Conservation (phyloP, 2,888 invertebrate genomes). For the Coecobrya sp. region DNA sequence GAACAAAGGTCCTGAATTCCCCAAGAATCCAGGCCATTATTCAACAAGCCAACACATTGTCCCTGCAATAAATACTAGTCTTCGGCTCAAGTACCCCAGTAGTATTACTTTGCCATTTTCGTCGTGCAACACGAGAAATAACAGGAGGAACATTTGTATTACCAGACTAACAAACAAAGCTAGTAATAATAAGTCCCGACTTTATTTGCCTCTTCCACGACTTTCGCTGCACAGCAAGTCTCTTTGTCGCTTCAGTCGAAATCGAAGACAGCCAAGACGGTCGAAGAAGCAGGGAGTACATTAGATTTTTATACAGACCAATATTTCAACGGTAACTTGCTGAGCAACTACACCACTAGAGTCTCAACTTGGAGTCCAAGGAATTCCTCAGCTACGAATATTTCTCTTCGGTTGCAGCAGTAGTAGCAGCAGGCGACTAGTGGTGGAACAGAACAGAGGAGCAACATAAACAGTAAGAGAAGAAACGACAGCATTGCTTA, state of each 20-base stretch:
- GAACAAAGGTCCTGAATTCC: conserved; percentile 77
- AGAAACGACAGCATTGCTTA: conserved; percentile 65
- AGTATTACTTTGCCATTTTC: conserved; percentile 44
- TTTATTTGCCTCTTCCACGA: not conserved
- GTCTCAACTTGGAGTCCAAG: conserved; percentile 41
- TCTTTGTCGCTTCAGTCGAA: not conserved
- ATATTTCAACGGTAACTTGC: conserved; percentile 65
- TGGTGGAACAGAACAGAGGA: not conserved
- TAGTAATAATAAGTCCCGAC: not conserved
- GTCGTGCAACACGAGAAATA: not conserved
- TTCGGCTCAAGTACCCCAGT: conserved; percentile 57
- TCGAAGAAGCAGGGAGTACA: conserved; percentile 23
- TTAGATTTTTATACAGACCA: conserved; percentile 66
- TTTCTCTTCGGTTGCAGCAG: conserved; percentile 7
- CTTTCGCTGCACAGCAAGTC: not conserved
- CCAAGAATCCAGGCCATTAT: conserved; percentile 75
- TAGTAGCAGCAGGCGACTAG: not conserved
- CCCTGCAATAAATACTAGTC: conserved; percentile 76
- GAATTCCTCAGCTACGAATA: not conserved
- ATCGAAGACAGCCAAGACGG: conserved; percentile 9
- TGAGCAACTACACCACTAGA: conserved; percentile 14
- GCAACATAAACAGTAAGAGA: conserved; percentile 25
- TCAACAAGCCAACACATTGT: conserved; percentile 78
- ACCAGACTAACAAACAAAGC: conserved; percentile 15
- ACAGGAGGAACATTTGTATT: conserved; percentile 29